These are phyloP conservation scores for Limonius californicus DNA, from an alignment of 1,140 invertebrate genomes.

Conservation along the genomic window DNA sequence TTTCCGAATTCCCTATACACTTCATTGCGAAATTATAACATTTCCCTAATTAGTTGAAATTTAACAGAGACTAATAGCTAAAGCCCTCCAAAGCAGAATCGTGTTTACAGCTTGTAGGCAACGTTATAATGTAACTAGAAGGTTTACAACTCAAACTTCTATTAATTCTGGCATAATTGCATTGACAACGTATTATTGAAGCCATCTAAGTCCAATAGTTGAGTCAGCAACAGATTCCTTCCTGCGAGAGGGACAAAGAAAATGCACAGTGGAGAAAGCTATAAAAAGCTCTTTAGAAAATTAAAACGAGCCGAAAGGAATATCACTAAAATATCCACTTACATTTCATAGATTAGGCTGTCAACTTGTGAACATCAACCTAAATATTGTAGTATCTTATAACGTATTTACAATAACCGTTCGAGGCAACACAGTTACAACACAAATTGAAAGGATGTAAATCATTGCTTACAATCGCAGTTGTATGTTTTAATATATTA, in stretches of 20 bases:
- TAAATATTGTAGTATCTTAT: too few species aligned
- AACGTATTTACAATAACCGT: too few species aligned
- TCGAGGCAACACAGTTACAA: too few species aligned
- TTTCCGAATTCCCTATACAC: neutral
- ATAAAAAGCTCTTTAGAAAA: neutral
- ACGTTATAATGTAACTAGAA: too few species aligned
- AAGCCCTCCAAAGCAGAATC: too few species aligned
- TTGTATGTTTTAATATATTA: too few species aligned
- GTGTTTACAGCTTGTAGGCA: too few species aligned
- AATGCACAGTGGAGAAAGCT: neutral
- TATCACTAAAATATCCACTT: neutral
- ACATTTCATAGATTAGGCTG: neutral
- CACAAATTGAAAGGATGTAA: too few species aligned
- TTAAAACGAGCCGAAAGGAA: neutral
- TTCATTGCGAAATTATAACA: neutral
- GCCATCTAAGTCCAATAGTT: neutral
- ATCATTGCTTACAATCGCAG: too few species aligned
- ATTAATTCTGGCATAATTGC: too few species aligned
- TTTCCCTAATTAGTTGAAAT: slow-evolving; percentile 1
- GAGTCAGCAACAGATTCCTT: neutral
- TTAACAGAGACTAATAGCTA: neutral
- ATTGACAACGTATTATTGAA: too few species aligned
- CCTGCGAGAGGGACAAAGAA: neutral
- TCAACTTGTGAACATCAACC: neutral
- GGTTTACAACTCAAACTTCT: too few species aligned